Percentiles rank a stretch among this genome's conserved stretches.
Conservation (phyloP, 1,140 invertebrate genomes). For the Neelides sp. region DNA sequence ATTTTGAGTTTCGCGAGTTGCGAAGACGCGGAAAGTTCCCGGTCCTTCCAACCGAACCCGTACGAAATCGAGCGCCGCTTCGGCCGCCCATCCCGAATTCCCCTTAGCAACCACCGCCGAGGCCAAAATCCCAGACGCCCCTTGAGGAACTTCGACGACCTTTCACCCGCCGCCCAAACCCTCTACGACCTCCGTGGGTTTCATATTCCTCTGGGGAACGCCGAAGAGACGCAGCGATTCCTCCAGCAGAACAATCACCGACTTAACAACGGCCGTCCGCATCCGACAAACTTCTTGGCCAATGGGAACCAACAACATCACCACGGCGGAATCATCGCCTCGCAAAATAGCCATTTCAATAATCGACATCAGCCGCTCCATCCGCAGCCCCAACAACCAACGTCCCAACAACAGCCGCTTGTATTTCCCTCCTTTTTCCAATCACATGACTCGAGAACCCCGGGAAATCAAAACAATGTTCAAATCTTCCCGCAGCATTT, state of each 20-base stretch:
- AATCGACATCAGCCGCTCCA: neutral
- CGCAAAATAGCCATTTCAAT: neutral
- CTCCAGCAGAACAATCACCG: constrained; percentile 9
- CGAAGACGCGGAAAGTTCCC: too few species aligned
- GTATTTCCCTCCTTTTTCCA: constrained; percentile 30
- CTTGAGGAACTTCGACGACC: too few species aligned
- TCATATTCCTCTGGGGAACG: constrained; percentile 18
- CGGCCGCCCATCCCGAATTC: too few species aligned
- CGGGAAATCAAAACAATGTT: neutral
- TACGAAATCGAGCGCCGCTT: too few species aligned
- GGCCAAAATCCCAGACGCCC: too few species aligned
- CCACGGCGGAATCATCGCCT: neutral
- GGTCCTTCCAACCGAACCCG: too few species aligned
- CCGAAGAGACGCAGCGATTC: constrained; percentile 16
- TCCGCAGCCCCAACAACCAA: neutral
- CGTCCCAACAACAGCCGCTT: constrained; percentile 10
- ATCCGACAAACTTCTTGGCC: neutral
- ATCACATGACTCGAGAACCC: too few species aligned
- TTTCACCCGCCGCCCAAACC: constrained; percentile 22
- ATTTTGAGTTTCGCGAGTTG: too few species aligned
- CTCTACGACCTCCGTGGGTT: constrained; percentile 29
- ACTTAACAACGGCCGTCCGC: constrained; percentile 9
- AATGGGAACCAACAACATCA: neutral
- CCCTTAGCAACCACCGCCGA: too few species aligned
- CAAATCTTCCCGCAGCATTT: neutral